Evolutionary conservation across 2,797 vertebrate species (phyloP), one percentile per base, ranked within the genome.

Genomic region (Megalops cyprinoides): DNA sequence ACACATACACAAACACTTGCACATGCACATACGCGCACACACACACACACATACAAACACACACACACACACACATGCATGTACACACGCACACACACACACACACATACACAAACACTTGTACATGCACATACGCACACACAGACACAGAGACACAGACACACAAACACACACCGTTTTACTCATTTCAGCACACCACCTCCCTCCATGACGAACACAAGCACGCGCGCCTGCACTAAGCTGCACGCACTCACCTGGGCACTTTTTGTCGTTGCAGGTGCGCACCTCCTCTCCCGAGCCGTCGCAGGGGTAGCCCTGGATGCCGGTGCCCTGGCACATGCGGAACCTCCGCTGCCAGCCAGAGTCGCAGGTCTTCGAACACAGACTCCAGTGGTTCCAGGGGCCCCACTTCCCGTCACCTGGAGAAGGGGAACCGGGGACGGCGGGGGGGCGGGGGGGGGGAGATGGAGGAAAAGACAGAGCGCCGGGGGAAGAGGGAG

Each of bases 361-460:
- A 0, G 96, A 98, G 93, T 99, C 97, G 0, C 98, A 99, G 0
- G 97, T 99, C 92, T 99, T 99, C 87, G 97, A 98, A 90, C 98
- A 99, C 83, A 97, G 92, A 85, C 95, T 98, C 98, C 98, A 99
- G 78, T 97, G 95, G 84, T 97, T 99, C 98, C 98, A 99, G 0
- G 94, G 94, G 14, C 97, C 97, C 98, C 98, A 99, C 85, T 96
- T 98, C 87, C 97, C 96, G 78, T 96, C 97, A 18, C 92, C 94
- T 96, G 79, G 20, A 46, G 62, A 71, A 81, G n/a, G 55, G 82
- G 79, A 84, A 5, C 49, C 0, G 0, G 39, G 79, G 0, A 18
- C 46, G 71, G 79, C 60, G 2, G 28, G 15, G 55, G 80, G 42
- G 34, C 82, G n/a, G n/a, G 81, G n/a, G 55, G 79, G 53, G 77